phyloP scores from a whole-genome alignment of 2,113 vertebrate genomes.

The Catharus bicknelli region DNA sequence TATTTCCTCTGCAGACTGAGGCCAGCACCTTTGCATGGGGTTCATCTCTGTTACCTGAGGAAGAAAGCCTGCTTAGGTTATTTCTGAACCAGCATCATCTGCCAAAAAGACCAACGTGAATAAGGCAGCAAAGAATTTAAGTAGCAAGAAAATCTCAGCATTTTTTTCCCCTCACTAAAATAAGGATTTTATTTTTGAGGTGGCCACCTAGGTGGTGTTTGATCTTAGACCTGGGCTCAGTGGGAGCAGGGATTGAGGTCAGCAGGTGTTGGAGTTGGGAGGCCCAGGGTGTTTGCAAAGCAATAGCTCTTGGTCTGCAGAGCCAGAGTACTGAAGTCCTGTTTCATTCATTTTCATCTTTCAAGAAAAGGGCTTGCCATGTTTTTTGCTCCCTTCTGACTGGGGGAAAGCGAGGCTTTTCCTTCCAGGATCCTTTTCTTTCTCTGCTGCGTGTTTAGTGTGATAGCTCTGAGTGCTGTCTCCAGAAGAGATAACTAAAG shows the following conservation, averaged over 20 bases:
- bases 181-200: neutral
- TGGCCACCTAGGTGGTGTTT: neutral
- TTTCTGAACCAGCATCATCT: neutral
- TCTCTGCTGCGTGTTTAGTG: neutral
- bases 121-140: neutral
- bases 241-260: neutral
- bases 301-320: neutral
- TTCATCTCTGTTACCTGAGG: neutral
- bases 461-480: neutral
- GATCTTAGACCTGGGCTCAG: neutral
- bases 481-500: neutral
- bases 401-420: neutral
- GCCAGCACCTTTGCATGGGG: neutral
- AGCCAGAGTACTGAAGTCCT: neutral
- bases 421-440: neutral
- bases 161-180: accelerated
- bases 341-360: neutral
- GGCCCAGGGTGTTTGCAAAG: neutral
- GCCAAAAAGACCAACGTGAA: neutral
- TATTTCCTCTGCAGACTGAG: neutral
- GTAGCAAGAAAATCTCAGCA: neutral
- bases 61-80: neutral
- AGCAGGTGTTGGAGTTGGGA: accelerated
- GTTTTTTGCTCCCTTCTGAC: neutral
- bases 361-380: neutral